These are phyloP conservation scores for Otus sunia DNA, from an alignment of 2,113 vertebrate genomes.

Conservation along the genomic window DNA sequence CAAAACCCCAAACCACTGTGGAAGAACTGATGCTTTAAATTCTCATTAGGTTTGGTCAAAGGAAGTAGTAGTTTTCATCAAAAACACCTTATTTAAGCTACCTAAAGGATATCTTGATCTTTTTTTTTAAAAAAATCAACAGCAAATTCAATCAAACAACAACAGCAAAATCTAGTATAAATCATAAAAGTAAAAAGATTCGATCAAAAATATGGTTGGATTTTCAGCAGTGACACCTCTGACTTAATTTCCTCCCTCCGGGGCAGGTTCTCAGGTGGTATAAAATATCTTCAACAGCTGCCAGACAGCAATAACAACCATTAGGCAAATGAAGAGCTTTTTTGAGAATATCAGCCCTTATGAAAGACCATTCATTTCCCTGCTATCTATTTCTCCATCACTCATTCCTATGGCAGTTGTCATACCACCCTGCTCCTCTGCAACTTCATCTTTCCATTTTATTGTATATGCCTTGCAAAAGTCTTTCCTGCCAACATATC, in stretches of 20 bases:
- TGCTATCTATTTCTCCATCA: neutral
- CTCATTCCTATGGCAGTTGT: neutral
- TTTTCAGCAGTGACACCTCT: neutral
- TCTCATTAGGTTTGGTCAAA: neutral
- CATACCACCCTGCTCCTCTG: neutral
- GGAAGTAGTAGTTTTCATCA: neutral
- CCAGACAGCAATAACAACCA: neutral
- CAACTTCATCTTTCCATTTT: neutral
- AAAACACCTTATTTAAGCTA: neutral
- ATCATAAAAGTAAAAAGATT: neutral
- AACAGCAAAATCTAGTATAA: neutral
- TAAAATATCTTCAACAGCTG: neutral
- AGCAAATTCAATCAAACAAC: neutral
- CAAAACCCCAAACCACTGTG: neutral
- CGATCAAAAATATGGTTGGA: neutral
- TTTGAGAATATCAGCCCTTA: neutral
- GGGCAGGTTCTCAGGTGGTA: neutral
- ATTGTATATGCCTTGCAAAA: neutral
- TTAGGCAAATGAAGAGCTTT: neutral
- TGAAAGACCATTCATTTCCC: neutral
- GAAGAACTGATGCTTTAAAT: neutral
- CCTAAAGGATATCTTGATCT: neutral
- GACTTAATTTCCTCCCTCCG: neutral
- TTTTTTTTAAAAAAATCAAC: neutral
- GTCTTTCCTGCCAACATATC: neutral